A percentile compares a stretch with the other conserved stretches of the same genome.
Evolutionary conservation across 2,797 vertebrate genomes (phyloP).

Genomic region (Borostomias antarcticus): DNA sequence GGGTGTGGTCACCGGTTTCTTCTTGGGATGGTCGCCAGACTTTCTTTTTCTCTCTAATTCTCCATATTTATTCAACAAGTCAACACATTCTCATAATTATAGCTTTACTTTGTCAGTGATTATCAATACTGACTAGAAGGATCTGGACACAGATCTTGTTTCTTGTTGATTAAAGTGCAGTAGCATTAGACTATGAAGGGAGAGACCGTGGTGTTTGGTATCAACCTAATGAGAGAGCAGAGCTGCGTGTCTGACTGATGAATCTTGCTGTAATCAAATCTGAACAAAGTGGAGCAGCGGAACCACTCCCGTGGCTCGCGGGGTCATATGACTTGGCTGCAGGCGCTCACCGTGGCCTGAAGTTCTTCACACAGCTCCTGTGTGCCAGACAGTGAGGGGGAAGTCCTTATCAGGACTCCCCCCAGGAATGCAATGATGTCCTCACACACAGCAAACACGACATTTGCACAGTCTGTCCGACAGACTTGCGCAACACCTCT

Average conservation of each 20-base stretch:
- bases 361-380: no score
- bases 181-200: no score
- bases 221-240: no score
- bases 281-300: no score
- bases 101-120: neutral
- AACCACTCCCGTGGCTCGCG: no score
- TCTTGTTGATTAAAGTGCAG: no score
- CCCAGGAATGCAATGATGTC: conserved; percentile 25
- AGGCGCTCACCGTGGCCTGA: no score
- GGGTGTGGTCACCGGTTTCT: conserved; percentile 63
- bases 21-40: conserved; percentile 21
- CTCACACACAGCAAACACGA: conserved; percentile 24
- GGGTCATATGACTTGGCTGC: no score
- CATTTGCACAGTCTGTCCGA: conserved; percentile 12
- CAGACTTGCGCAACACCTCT: conserved; percentile 20
- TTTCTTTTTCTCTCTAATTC: neutral
- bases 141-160: neutral
- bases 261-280: no score
- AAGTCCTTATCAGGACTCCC: no score
- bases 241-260: neutral
- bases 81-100: neutral
- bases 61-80: neutral
- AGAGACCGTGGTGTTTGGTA: neutral
- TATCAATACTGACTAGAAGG: neutral
- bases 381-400: no score